phyloP scores from a whole-genome alignment of 53 echinoderm and acorn worm genomes.

The Mesocentrotus franciscanus region DNA sequence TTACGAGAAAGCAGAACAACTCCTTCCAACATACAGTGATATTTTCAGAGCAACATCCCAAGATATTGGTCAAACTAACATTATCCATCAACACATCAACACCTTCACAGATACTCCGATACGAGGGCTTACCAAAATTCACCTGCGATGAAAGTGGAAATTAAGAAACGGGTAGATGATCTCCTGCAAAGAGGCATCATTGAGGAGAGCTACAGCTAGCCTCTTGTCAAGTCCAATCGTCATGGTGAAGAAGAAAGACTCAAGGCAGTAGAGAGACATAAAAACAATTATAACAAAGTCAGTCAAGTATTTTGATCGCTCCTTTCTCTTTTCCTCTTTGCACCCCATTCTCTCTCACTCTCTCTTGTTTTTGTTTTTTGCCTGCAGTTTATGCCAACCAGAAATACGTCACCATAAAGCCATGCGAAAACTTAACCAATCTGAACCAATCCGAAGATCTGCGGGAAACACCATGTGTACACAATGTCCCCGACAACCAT shows the following conservation, averaged over 20 bases:
- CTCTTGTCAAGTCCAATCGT: constrained; percentile 64
- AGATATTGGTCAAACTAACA: constrained; percentile 32
- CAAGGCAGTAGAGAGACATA: constrained; percentile 12
- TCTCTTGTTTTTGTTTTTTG: background rate
- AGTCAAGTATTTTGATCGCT: no score
- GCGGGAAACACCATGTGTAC: background rate
- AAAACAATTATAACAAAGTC: no score
- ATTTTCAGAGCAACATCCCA: background rate
- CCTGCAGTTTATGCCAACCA: background rate
- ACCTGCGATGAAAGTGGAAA: constrained; percentile 50
- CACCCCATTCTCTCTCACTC: background rate
- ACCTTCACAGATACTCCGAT: constrained; percentile 24
- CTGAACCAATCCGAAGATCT: background rate
- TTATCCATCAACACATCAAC: constrained; percentile 15
- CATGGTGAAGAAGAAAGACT: constrained; percentile 72
- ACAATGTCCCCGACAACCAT: background rate
- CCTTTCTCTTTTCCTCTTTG: background rate
- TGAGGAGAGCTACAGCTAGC: constrained; percentile 67
- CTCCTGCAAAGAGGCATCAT: constrained; percentile 51
- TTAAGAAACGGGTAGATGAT: constrained; percentile 48
- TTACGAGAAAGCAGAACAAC: constrained; percentile 25
- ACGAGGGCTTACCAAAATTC: constrained; percentile 53
- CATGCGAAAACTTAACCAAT: background rate
- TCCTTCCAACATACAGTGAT: constrained; percentile 3
- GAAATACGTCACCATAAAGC: background rate